Evolutionary conservation across 92 coral and sea anemone species (phyloP).

Genomic region (Galaxea fascicularis): DNA sequence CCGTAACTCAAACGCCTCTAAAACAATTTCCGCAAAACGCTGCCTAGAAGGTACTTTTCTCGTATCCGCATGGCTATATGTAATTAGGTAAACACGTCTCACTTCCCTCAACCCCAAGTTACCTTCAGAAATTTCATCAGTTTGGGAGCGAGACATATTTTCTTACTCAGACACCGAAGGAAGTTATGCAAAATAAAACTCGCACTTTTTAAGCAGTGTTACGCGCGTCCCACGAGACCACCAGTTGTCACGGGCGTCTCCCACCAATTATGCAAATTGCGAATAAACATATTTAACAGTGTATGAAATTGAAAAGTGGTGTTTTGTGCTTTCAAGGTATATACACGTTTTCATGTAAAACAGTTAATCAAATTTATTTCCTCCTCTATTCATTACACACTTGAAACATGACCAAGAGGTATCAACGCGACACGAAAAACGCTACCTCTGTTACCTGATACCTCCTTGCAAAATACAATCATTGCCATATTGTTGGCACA

Average conservation of each 20-base stretch:
- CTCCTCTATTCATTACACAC: background rate
- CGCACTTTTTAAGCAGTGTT: constrained; percentile 3
- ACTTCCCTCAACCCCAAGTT: constrained; percentile 18
- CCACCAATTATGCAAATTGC: constrained; percentile 11
- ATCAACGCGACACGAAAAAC: too few relatives aligned
- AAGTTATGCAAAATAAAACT: background rate
- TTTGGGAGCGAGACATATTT: constrained; percentile 6
- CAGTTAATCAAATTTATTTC: background rate
- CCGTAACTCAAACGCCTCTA: constrained; percentile 31
- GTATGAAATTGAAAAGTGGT: constrained; percentile 6
- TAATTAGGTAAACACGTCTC: constrained; percentile 11
- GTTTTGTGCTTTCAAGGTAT: background rate
- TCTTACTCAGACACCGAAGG: constrained; percentile 15
- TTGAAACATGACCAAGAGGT: background rate
- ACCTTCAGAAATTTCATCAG: constrained; percentile 18
- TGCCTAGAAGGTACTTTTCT: constrained; percentile 19
- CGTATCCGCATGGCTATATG: constrained; percentile 23
- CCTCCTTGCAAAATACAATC: too few relatives aligned
- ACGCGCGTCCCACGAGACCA: constrained; percentile 4
- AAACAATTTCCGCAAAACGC: constrained; percentile 36
- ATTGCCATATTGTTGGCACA: too few relatives aligned
- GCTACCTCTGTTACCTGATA: too few relatives aligned
- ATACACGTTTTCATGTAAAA: background rate
- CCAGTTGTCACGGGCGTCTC: background rate
- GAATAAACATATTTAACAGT: background rate